Base-by-base conservation (phyloP, 2,113 vertebrate genomes). In the Peromyscus californicus region DNA sequence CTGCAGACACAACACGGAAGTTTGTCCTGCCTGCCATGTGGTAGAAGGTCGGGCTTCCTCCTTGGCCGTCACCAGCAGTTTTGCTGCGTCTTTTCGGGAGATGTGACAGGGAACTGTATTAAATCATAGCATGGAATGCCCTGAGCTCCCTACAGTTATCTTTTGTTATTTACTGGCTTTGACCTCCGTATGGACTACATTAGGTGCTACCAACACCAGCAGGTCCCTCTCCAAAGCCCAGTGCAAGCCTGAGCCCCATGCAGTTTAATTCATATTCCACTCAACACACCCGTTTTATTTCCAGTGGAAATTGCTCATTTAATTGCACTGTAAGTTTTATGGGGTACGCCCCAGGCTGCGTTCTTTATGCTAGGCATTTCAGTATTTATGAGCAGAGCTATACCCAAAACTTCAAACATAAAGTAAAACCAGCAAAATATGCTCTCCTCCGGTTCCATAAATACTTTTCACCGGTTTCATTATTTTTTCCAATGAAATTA, bases 271-370 rank as follows among this genome's bases (percentile, higher is more conserved):
- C 98, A 98, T 98, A 99, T 99, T 99, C 98, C 97, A 97, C 96
- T 97, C 98, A 98, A 98, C 98, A 97, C 96, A 96, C 96, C 95
- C 70, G 69, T 98, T 99, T 99, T 98, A 99, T 99, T 98, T 99
- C 98, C 98, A 98, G 97, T 98, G 98, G 98, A 99, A 99, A 99
- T 98, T 99, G 98, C 98, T 98, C 98, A 98, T 99, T 99, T 99
- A 99, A 99, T 99, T 99, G 98, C 98, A 98, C 98, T 99, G 98
- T 99, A 98, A 98, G 98, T 99, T 99, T 99, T 99, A 99, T 98
- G 98, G 98, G 95, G 95, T 98, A 98, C 98, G 98, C 98, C 98
- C 98, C 98, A 98, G 99, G 98, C 98, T 98, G 97, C 74, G 17
- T 98, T 98, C 98, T 98, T 99, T 98, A 99, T 98, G 98, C 97